Base-by-base conservation (phyloP, 2,113 vertebrate genomes). In the Tragelaphus imberbis region DNA sequence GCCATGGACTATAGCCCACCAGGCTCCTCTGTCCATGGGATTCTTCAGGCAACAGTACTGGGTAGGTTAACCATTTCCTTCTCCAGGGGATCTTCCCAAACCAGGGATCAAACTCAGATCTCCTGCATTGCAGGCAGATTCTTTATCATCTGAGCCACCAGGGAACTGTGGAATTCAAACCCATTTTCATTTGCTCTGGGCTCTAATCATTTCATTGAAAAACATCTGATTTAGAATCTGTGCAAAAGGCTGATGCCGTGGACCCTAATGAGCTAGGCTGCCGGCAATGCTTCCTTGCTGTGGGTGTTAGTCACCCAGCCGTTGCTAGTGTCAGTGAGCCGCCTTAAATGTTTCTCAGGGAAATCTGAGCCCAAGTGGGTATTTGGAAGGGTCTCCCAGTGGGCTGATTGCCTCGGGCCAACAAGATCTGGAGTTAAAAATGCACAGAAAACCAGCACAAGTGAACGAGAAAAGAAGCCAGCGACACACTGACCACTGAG, bases 221-320 rank as follows among this genome's bases (percentile, higher is more conserved):
- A 93, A 40, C 56, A 40, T 53, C 30, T 75, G 95, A 89, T 79
- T 55, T 44, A 2, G 21, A 28, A 11, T 55, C 23, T 59, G 91
- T 10, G 19, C 21, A 4, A 25, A 10, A 0, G 3, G 1, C 87
- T 1, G 33, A 53, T 21, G 1, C 1, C n/a, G 12, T 4, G 49
- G 40, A 17, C 68, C 36, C 90, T 15, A 8, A 71, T 0, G 53
- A 59, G 75, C 53, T 3, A 3, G 12, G 56, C 63, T 4, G 82
- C 44, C 4, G 1, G 6, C 0, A 53, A 28, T 0, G 51, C 17
- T 40, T 56, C 65, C 87, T 36, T 15, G 55, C 27, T 17, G 36
- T 1, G 0, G 82, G 59, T 40, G 0, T 23, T 53, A 2, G 0
- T 19, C 44, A 5, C 30, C 15, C 1, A 2, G 25, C 6, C 1